Evolutionary conservation across 2,888 invertebrate species (phyloP), one percentile per base, ranked within the genome.

Genomic region (Dasypolia templi): DNA sequence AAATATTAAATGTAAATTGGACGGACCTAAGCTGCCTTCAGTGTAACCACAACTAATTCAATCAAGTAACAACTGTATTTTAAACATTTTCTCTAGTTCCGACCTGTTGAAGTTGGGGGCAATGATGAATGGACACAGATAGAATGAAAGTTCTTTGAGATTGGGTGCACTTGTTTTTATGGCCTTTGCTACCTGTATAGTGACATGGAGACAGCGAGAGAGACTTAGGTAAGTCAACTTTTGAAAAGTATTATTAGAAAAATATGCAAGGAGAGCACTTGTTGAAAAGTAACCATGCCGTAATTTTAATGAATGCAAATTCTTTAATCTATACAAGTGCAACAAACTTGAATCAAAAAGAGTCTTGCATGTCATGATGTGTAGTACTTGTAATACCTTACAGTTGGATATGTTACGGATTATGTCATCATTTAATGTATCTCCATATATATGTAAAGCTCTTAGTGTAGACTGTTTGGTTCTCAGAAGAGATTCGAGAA

Each of bases 261-360:
- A 96, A 91, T 95, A 96, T 88, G 94, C 93, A 75, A 96, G 92
- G 77, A 96, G 92, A 72, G 96, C 96, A 89, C 92, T 93, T 39
- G 95, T 94, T 46, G 96, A 96, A 87, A 96, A 96, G 89, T 96
- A 96, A n/a, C 96, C 96, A 88, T 96, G 96, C 26, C 96, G 94
- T 82, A 96, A 88, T 87, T 96, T 96, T 26, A 96, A 88, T 74
- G 96, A 96, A 82, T 94, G 94, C 81, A 96, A 91, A 89, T 95
- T 94, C 87, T 94, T 95, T 74, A 96, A 86, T 81, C 92, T 93
- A 81, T 94, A 94, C 72, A 96, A 89, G 88, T 96, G 96, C 78
- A 93, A 86, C 76, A 96, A 92, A 91, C 96, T 96, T 56, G 96
- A 96, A 87, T 96, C 96, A 92, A 96, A 96, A 51, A 96, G 87